A percentile compares a stretch with the other conserved stretches of the same genome.
phyloP scores from a whole-genome alignment of 2,113 vertebrate species.

The Mohoua ochrocephala region DNA sequence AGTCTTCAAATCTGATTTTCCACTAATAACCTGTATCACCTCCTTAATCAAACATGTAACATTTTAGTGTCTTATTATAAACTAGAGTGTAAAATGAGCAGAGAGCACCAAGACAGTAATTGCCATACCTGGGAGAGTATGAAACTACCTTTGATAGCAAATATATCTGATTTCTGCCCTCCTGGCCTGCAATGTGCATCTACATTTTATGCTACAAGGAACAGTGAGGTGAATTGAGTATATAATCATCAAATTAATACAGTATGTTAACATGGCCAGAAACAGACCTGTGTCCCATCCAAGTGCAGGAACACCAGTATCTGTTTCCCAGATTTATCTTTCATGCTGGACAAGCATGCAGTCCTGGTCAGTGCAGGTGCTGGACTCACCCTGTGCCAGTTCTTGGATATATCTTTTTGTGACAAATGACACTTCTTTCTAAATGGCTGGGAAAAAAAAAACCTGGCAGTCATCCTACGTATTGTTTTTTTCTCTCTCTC shows the following conservation, averaged over 20 bases:
- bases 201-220: neutral
- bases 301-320: neutral
- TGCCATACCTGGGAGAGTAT: neutral
- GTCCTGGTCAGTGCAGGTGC: neutral
- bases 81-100: neutral
- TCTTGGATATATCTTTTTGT: neutral
- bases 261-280: neutral
- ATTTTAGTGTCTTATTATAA: neutral
- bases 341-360: neutral
- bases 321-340: neutral
- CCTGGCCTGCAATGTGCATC: neutral
- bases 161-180: neutral
- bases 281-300: neutral
- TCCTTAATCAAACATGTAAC: conserved; percentile 20
- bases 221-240: neutral
- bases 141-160: neutral
- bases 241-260: neutral
- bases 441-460: neutral
- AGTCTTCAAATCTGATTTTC: neutral
- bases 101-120: neutral
- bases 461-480: neutral
- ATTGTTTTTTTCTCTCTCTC: accelerated
- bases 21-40: neutral
- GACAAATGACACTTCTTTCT: neutral
- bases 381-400: neutral